Conservation (phyloP, 2,888 invertebrate genomes). For the Monochamus alternatus region DNA sequence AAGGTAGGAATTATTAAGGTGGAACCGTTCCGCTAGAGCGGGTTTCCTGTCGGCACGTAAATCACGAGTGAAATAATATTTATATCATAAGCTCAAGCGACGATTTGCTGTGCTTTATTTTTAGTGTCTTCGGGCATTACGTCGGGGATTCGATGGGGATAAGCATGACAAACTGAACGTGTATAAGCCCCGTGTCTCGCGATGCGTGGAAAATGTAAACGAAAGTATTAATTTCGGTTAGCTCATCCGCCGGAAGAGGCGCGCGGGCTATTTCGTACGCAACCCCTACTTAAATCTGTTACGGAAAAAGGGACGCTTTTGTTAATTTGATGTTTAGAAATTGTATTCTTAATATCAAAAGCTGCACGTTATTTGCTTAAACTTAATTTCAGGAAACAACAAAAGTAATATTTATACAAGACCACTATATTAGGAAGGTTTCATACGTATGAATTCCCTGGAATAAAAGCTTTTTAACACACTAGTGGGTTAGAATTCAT, state of each 20-base stretch:
- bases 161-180: conserved; percentile 27
- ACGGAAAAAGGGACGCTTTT: not conserved
- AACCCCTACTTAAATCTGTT: not conserved
- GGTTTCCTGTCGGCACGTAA: conserved; percentile 3
- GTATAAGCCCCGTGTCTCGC: conserved; percentile 10
- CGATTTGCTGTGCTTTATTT: conserved; percentile 18
- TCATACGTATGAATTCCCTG: too few species aligned
- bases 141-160: conserved; percentile 14
- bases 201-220: conserved; percentile 19
- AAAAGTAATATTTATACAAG: too few species aligned
- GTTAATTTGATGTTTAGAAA: not conserved
- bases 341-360: too few species aligned
- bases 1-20: not conserved
- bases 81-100: conserved; percentile 9
- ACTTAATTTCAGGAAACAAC: too few species aligned
- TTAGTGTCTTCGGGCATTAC: conserved; percentile 11
- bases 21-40: not conserved
- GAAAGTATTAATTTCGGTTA: conserved; percentile 23
- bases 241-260: not conserved
- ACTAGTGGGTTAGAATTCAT: too few species aligned
- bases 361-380: too few species aligned
- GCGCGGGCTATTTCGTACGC: not conserved
- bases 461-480: too few species aligned
- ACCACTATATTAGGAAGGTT: too few species aligned
- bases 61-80: conserved; percentile 14